Base-by-base conservation (phyloP, 2,113 vertebrate genomes). In the Edolisoma coerulescens region DNA sequence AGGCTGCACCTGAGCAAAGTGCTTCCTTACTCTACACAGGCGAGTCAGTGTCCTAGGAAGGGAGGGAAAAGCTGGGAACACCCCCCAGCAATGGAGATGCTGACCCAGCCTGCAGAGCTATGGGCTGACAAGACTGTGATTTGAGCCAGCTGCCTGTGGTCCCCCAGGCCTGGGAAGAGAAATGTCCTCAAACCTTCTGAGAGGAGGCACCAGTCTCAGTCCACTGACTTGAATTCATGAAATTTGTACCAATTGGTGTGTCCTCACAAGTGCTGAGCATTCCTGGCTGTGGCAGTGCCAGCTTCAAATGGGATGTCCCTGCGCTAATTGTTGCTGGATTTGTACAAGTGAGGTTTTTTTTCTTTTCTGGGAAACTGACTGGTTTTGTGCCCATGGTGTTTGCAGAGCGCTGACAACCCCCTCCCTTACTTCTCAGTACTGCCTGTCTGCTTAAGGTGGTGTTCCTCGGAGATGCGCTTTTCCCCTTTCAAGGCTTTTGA, bases 401-500 rank as follows among this genome's bases (percentile, higher is more conserved):
- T 80, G 44, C 56, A 53, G 61, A 78, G 39, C n/a, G 56, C 56
- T 94, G 88, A 75, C 64, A 84, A 78, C 21, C 4, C 1, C 5
- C 7, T 18, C 15, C n/a, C 21, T 80, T 56, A 22, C 91, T 81
- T 86, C 4, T 2, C 44, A 26, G 9, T 80, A 9, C 21, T 23
- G 42, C 53, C 56, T 47, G 13, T 41, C 76, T 71, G 56, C 85
- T 60, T 54, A 60, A 92, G 88, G 83, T 93, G 73, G 83, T 71
- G 76, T 23, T 96, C 61, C 65, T 76, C n/a, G 42, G 21, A 42
- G 91, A 76, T 83, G 64, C 0, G 0, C 28, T 88, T 81, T 93
- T 78, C 33, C 35, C 64, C 23, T 86, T 94, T 71, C 69, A 75
- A 81, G 35, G 68, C 83, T 83, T 94, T 92, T 97, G 88, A 90